These are phyloP conservation scores for Engystomops pustulosus DNA, from an alignment of 2,113 vertebrate genomes.

Conservation along the genomic window DNA sequence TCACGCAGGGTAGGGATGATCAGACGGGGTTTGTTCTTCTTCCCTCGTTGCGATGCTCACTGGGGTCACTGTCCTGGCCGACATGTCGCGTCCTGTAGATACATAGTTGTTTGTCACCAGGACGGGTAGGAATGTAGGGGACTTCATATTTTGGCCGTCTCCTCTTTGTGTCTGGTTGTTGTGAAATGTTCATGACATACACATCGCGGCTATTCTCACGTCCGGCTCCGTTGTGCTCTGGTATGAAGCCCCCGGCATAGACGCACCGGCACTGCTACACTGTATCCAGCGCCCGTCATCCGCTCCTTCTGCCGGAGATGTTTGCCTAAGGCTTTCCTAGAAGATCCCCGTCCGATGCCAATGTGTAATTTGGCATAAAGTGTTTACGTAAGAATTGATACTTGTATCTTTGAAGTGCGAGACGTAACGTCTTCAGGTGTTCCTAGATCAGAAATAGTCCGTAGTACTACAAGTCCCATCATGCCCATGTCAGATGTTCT, in stretches of 20 bases:
- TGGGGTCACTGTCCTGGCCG: neutral
- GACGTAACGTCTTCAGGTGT: neutral
- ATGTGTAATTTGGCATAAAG: neutral
- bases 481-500: no score
- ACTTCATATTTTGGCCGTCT: neutral
- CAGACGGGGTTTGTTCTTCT: neutral
- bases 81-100: neutral
- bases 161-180: constrained; percentile 10
- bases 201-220: neutral
- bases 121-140: no score
- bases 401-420: neutral
- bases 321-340: neutral
- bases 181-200: neutral
- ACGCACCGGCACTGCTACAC: no score
- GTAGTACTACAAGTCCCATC: neutral
- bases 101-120: neutral
- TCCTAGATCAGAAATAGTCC: neutral
- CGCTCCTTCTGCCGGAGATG: no score
- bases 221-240: no score
- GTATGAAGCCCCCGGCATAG: no score
- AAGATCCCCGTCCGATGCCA: neutral
- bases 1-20: neutral
- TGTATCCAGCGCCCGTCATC: neutral
- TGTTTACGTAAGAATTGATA: no score
- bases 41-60: neutral